These are phyloP conservation scores for Brachionus koreanus DNA, from an alignment of 1,140 invertebrate species.

Conservation along the genomic window DNA sequence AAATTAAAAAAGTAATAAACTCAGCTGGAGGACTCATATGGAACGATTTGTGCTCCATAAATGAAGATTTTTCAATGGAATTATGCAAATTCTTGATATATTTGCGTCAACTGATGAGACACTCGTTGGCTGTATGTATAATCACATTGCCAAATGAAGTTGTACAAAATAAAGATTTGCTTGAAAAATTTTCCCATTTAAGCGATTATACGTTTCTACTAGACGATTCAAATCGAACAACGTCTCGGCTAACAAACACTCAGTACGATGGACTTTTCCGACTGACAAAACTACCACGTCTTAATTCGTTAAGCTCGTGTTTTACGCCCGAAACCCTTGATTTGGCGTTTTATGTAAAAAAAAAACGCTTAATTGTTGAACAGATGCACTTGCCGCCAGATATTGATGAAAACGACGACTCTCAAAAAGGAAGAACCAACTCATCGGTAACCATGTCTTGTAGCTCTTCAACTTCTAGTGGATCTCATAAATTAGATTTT, in stretches of 20 bases:
- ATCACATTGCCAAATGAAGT: slow-evolving; percentile 40
- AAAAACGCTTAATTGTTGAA: slow-evolving; percentile 14
- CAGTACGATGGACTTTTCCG: slow-evolving; percentile 35
- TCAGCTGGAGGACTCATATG: slow-evolving; percentile 35
- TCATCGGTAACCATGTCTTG: slow-evolving; percentile 26
- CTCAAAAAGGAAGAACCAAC: slow-evolving; percentile 41
- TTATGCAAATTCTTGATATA: slow-evolving; percentile 22
- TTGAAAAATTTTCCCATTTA: slow-evolving; percentile 40
- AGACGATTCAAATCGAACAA: slow-evolving; percentile 1
- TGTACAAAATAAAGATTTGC: neutral
- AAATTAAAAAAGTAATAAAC: slow-evolving; percentile 15
- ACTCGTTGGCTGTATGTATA: slow-evolving; percentile 32
- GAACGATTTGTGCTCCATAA: slow-evolving; percentile 29
- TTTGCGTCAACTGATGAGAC: slow-evolving; percentile 26
- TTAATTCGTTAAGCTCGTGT: slow-evolving; percentile 32
- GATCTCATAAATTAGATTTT: slow-evolving; percentile 40
- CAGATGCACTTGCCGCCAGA: slow-evolving; percentile 43
- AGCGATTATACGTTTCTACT: slow-evolving; percentile 25
- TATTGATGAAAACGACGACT: slow-evolving; percentile 6
- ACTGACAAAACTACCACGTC: neutral
- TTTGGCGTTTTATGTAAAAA: slow-evolving; percentile 39
- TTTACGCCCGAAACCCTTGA: slow-evolving; percentile 30
- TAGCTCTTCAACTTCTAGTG: neutral
- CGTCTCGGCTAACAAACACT: slow-evolving; percentile 19
- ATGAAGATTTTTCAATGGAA: slow-evolving; percentile 19